phyloP scores from a whole-genome alignment of 2,797 vertebrate genomes.

The Acanthurus tractus region DNA sequence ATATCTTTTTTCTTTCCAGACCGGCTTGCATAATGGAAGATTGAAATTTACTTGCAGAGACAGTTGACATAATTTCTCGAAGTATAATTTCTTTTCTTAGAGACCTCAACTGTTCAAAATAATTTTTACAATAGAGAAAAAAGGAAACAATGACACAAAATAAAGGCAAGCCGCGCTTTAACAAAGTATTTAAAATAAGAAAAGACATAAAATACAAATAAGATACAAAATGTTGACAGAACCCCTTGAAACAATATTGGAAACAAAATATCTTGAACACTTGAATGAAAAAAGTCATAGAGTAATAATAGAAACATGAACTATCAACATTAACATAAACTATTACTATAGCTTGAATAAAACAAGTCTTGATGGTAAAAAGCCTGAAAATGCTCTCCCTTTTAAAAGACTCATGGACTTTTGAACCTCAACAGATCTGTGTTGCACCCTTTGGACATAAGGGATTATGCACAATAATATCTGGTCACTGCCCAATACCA shows the following conservation, averaged over 20 bases:
- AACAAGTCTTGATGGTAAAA: background rate
- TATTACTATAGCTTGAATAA: background rate
- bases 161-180: background rate
- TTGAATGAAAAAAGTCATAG: background rate
- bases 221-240: background rate
- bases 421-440: background rate
- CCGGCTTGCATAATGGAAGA: background rate
- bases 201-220: background rate
- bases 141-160: background rate
- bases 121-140: background rate
- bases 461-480: conserved; percentile 9
- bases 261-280: background rate
- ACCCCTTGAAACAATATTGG: background rate
- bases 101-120: no score
- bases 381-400: background rate
- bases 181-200: background rate
- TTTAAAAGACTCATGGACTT: conserved; percentile 13
- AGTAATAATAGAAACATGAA: background rate
- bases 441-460: background rate
- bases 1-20: background rate
- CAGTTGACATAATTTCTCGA: background rate
- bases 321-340: background rate
- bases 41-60: background rate
- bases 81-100: background rate
- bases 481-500: conserved; percentile 11